Evolutionary conservation across 2,797 vertebrate species (phyloP).

Genomic region (Graptemys geographica): DNA sequence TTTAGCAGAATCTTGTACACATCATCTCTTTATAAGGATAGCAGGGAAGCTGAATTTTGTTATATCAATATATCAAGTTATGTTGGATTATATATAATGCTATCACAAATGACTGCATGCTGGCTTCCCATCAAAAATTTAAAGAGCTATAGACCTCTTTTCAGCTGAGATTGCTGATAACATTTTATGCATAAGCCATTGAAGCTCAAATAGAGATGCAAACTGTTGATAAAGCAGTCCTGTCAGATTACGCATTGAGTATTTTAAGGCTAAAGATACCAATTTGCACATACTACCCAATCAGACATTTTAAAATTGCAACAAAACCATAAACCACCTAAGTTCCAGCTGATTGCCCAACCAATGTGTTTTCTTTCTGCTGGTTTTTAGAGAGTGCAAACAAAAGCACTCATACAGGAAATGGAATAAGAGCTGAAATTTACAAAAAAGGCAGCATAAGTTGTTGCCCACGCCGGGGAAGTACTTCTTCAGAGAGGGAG

Average conservation of each 20-base stretch:
- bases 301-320: slow-evolving; percentile 63
- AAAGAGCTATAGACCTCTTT: slow-evolving; percentile 72
- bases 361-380: background rate
- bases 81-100: slow-evolving; percentile 69
- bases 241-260: slow-evolving; percentile 57
- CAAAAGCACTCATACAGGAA: background rate
- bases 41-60: slow-evolving; percentile 48
- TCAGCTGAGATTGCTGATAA: slow-evolving; percentile 66
- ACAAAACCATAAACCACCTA: slow-evolving; percentile 46
- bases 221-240: slow-evolving; percentile 65
- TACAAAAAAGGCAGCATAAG: background rate
- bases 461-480: background rate
- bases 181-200: slow-evolving; percentile 68
- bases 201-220: slow-evolving; percentile 62
- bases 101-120: slow-evolving; percentile 64
- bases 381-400: slow-evolving; percentile 67
- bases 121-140: slow-evolving; percentile 74
- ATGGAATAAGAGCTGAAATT: slow-evolving; percentile 13
- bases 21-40: slow-evolving; percentile 51
- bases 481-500: background rate
- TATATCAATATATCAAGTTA: slow-evolving; percentile 74
- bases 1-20: slow-evolving; percentile 1
- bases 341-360: background rate
- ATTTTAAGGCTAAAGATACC: slow-evolving; percentile 62
- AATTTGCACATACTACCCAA: slow-evolving; percentile 49